Conservation (phyloP, 2,797 vertebrate genomes). For the Mallotus villosus region DNA sequence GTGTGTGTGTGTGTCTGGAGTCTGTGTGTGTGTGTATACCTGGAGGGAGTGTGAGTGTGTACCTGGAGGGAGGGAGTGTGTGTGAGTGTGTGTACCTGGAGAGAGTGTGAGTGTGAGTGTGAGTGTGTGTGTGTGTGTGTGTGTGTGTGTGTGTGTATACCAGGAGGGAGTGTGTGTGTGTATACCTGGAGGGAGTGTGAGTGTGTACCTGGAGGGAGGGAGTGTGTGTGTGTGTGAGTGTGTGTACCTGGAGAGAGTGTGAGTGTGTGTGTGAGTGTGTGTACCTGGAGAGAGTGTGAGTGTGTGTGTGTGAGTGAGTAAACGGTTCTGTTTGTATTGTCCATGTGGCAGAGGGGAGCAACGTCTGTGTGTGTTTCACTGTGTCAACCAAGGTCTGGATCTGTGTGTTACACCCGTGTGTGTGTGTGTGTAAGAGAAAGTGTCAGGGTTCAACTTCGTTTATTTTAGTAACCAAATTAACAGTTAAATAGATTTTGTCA, state of each 20-base stretch:
- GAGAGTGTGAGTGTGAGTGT: conserved; percentile 14
- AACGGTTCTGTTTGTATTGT: neutral
- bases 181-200: neutral
- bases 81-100: conserved; percentile 4
- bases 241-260: neutral
- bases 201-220: conserved; percentile 41
- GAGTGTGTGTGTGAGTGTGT: conserved; percentile 44
- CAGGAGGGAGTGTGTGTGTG: conserved; percentile 7
- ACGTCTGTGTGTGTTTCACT: neutral
- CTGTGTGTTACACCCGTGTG: conserved; percentile 55
- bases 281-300: conserved; percentile 29
- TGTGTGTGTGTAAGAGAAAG: neutral
- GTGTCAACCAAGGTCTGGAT: neutral
- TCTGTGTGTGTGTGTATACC: conserved; percentile 48
- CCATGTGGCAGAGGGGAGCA: neutral
- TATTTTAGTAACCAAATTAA: too few relatives aligned
- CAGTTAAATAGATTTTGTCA: too few relatives aligned
- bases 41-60: conserved; percentile 24
- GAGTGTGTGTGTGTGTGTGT: conserved; percentile 42
- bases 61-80: too few relatives aligned
- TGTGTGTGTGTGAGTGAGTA: conserved; percentile 14
- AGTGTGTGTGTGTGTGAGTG: neutral
- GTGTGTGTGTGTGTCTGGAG: neutral
- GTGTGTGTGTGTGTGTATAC: conserved; percentile 9
- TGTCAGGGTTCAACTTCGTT: neutral